Conservation (phyloP, 2,797 vertebrate genomes). For the Emys orbicularis region DNA sequence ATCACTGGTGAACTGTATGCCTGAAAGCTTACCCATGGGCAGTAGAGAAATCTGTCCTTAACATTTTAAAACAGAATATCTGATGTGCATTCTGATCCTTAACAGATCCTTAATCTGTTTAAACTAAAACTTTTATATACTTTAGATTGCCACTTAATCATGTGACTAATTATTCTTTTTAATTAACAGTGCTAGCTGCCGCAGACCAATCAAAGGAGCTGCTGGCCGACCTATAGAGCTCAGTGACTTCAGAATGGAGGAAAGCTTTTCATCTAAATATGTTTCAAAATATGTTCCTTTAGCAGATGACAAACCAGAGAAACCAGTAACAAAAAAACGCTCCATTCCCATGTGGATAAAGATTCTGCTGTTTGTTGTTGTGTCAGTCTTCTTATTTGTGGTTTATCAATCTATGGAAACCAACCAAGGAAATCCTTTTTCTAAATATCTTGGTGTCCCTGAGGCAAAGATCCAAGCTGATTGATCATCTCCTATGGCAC, state of each 20-base stretch:
- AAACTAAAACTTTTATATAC: neutral
- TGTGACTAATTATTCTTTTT: neutral
- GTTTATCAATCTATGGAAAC: slow-evolving; percentile 97
- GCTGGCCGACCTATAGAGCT: slow-evolving; percentile 87
- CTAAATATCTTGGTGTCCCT: neutral
- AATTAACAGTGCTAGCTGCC: slow-evolving; percentile 90
- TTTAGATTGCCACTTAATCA: slow-evolving; percentile 13
- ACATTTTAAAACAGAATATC: neutral
- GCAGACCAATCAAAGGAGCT: slow-evolving; percentile 94
- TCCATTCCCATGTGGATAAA: slow-evolving; percentile 90
- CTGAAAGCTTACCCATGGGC: neutral
- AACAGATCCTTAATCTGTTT: neutral
- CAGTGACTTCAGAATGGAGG: slow-evolving; percentile 85
- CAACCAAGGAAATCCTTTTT: slow-evolving; percentile 88
- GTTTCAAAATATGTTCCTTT: slow-evolving; percentile 77
- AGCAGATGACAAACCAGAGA: slow-evolving; percentile 79
- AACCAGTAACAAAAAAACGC: slow-evolving; percentile 76
- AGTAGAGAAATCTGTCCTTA: neutral
- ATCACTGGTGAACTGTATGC: neutral
- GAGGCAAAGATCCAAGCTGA: slow-evolving; percentile 37
- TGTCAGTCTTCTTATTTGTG: slow-evolving; percentile 88
- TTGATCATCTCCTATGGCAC: slow-evolving; percentile 74
- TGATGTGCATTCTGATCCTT: neutral
- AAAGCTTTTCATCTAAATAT: slow-evolving; percentile 80
- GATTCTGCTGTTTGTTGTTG: slow-evolving; percentile 86